Evolutionary conservation across 2,797 vertebrate genomes (phyloP), one percentile per base, ranked within the genome.

Genomic region (Coracias cyanogaster): DNA sequence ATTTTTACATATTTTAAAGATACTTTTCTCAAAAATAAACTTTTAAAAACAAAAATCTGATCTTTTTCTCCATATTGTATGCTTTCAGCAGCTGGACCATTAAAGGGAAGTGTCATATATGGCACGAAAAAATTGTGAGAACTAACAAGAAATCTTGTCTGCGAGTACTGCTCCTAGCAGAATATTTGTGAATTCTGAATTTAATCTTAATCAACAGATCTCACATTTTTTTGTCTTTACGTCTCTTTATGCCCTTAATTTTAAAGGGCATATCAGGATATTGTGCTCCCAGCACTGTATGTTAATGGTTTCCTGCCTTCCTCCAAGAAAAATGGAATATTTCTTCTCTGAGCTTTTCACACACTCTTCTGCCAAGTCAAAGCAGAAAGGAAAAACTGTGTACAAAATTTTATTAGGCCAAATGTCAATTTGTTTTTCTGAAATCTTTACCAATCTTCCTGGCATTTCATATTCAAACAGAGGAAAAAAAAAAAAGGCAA

Each of bases 341-440:
- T 96, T 94, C 82, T 96, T 86, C 70, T 86, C 85, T 96, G 95
- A 96, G 90, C 33, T 85, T 96, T 94, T 94, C 80, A 67, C 0
- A 6, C 60, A 67, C 37, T 67, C 69, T 94, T 94, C 90, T 95
- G 94, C 93, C 94, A 95, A 97, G 93, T 84, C 64, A 62, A 86
- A 95, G 87, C 77, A 94, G 80, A 96, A 94, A 95, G 95, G 94
- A 96, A 96, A 94, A 96, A 88, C 66, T 90, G 66, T 83, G 91
- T 76, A 90, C 77, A 70, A n/a, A 86, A 77, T 94, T 97, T 94
- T 94, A 90, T 89, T 90, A 84, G 91, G 87, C 87, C 94, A 94
- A 96, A 94, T 86, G 82, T 95, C 91, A 94, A 57, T 80, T 94
- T 94, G 80, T 95, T 92, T 96, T 90, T 91, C 90, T 95, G 85